These are phyloP conservation scores for Dromococcyx pavoninus DNA, from an alignment of 2,797 vertebrate species.

Conservation along the genomic window DNA sequence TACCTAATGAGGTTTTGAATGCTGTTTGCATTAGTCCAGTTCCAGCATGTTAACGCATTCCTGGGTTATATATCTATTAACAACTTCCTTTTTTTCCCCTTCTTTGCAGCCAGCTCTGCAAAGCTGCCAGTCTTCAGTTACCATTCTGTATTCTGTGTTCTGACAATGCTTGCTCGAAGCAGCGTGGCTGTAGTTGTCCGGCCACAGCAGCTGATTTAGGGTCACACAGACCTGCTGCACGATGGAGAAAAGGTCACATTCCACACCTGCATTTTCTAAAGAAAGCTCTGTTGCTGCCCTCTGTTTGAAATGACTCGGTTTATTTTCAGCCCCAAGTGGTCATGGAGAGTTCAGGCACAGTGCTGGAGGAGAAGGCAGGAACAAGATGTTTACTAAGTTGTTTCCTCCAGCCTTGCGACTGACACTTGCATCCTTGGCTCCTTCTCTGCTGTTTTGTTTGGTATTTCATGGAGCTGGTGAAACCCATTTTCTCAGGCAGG, in stretches of 20 bases:
- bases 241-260: neutral
- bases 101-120: rapidly evolving
- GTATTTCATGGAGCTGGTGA: neutral
- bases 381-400: conserved; percentile 21
- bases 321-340: conserved; percentile 41
- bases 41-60: neutral
- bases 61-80: rapidly evolving
- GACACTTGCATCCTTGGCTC: neutral
- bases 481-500: neutral
- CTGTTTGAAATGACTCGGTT: neutral
- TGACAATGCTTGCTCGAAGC: neutral
- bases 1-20: neutral
- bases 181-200: neutral
- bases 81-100: neutral
- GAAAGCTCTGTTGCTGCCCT: conserved; percentile 24
- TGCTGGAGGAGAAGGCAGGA: conserved; percentile 36
- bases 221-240: neutral
- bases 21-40: neutral
- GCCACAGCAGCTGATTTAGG: neutral
- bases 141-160: neutral
- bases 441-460: neutral
- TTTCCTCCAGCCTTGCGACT: conserved; percentile 14
- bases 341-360: neutral
- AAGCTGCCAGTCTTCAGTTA: neutral
- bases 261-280: conserved; percentile 59